Conservation (phyloP, 2,797 vertebrate species). For the Gymnothorax reevesii region DNA sequence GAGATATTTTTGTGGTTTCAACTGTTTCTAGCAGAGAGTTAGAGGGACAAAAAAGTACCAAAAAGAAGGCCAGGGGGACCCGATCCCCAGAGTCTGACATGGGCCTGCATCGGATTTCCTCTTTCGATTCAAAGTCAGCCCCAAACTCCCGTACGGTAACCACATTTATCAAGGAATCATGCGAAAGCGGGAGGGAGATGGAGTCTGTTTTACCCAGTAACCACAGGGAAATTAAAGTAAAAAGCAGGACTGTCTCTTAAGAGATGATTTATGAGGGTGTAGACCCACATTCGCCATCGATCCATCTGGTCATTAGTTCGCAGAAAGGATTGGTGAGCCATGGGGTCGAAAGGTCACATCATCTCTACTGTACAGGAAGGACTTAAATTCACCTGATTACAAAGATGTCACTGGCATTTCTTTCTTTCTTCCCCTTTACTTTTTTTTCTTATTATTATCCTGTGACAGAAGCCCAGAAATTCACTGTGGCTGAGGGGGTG, state of each 20-base stretch:
- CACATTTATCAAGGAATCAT: conserved; percentile 3
- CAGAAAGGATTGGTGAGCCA: background rate
- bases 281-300: background rate
- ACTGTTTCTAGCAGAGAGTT: no score
- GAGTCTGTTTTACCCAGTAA: background rate
- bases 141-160: background rate
- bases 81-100: background rate
- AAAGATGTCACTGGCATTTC: background rate
- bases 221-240: background rate
- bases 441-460: no score
- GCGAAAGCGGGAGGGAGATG: background rate
- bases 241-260: background rate
- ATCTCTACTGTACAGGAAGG: background rate
- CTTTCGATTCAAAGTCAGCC: background rate
- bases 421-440: background rate
- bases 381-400: background rate
- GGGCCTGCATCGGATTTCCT: background rate
- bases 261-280: background rate
- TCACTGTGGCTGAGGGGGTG: background rate
- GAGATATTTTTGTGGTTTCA: no score
- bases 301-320: background rate
- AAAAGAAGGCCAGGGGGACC: background rate
- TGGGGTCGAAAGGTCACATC: background rate
- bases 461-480: conserved; percentile 8
- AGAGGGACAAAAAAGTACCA: background rate